phyloP scores from a whole-genome alignment of 2,797 vertebrate genomes.

The Peromyscus aztecus region DNA sequence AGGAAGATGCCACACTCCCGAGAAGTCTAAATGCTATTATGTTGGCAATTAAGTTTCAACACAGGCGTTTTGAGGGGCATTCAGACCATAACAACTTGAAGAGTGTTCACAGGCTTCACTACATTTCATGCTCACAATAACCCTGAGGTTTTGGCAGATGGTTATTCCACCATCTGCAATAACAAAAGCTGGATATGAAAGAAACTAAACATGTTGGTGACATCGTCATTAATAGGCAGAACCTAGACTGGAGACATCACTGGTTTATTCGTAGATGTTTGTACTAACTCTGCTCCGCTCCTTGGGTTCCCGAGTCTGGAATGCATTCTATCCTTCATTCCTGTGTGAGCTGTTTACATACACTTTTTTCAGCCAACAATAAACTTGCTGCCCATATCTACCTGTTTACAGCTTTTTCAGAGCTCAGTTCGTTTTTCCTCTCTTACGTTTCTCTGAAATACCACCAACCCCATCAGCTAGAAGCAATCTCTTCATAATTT shows the following conservation, averaged over 20 bases:
- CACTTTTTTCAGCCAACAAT: slow-evolving; percentile 28
- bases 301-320: neutral
- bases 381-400: neutral
- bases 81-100: neutral
- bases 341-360: neutral
- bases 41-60: neutral
- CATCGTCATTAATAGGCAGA: neutral
- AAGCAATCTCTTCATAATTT: slow-evolving; percentile 18
- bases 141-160: neutral
- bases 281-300: neutral
- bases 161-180: neutral
- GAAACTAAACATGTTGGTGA: neutral
- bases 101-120: neutral
- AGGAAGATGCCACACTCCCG: neutral
- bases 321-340: neutral
- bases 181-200: slow-evolving; percentile 37
- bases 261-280: neutral
- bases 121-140: neutral
- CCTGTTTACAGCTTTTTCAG: slow-evolving; percentile 41
- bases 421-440: neutral
- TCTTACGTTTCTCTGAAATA: slow-evolving; percentile 34
- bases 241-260: neutral
- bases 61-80: neutral
- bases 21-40: neutral
- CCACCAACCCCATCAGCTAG: neutral